Percentiles rank a stretch among this genome's conserved stretches.
These are phyloP conservation scores for Aquatica leii DNA, from an alignment of 2,888 invertebrate species.

Conservation along the genomic window DNA sequence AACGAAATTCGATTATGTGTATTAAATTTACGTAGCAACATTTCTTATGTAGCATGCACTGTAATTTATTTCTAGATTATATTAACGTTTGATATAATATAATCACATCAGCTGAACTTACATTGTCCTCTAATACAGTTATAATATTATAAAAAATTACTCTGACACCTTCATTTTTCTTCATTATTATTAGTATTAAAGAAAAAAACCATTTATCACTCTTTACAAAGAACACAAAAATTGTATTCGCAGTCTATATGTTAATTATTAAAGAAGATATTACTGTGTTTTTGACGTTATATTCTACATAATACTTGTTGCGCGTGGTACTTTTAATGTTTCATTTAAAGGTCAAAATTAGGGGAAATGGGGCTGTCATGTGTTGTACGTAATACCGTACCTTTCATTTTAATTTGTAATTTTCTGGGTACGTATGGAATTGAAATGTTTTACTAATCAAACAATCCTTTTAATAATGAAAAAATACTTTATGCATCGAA, in stretches of 20 bases:
- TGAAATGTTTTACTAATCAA: constrained; percentile 22
- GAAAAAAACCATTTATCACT: background rate
- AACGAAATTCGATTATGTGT: no score
- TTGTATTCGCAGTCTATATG: background rate
- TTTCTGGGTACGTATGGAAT: background rate
- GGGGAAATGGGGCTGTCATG: background rate
- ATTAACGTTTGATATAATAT: no score
- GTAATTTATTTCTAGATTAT: no score
- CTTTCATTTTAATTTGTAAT: background rate
- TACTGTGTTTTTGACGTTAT: background rate
- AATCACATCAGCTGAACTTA: no score
- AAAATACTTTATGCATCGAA: background rate
- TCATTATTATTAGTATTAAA: background rate
- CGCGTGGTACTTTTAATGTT: background rate
- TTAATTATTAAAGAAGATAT: background rate
- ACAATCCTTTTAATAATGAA: constrained; percentile 17
- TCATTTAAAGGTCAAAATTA: background rate
- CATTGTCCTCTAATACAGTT: constrained; percentile 4
- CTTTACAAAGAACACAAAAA: background rate
- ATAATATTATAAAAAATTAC: background rate
- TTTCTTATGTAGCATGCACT: no score
- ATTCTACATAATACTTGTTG: background rate
- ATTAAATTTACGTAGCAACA: no score
- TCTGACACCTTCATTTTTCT: constrained; percentile 10
- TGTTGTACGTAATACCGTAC: constrained; percentile 11